A percentile compares a stretch with the other conserved stretches of the same genome.
phyloP scores from a whole-genome alignment of 1,140 invertebrate genomes.

The Macrobrachium rosenbergii region DNA sequence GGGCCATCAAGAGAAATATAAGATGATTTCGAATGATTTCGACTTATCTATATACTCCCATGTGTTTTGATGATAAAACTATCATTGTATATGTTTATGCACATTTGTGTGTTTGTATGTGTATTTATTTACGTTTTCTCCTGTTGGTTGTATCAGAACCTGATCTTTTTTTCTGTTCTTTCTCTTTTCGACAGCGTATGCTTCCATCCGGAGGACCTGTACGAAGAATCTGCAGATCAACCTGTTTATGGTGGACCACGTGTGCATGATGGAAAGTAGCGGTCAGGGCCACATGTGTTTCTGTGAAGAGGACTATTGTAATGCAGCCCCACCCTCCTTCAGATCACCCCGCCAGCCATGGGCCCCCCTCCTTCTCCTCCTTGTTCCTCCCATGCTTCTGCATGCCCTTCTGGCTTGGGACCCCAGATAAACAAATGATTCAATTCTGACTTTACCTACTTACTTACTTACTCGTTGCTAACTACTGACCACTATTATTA shows the following conservation, averaged over 20 bases:
- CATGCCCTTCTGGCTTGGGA: not conserved
- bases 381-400: not conserved
- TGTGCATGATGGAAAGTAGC: slow-evolving; percentile 98
- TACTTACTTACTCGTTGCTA: no score
- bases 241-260: slow-evolving; percentile 97
- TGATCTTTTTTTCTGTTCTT: not conserved
- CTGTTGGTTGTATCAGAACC: no score
- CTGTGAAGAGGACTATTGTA: slow-evolving; percentile 97
- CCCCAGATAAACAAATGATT: no score
- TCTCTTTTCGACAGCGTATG: slow-evolving; percentile 80
- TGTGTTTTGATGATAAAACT: slow-evolving; percentile 4
- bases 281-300: slow-evolving; percentile 97
- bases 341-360: slow-evolving; percentile 24
- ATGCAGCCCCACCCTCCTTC: slow-evolving; percentile 73
- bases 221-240: slow-evolving; percentile 94
- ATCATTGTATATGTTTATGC: slow-evolving; percentile 7
- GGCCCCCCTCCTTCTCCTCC: slow-evolving; percentile 16
- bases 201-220: slow-evolving; percentile 89
- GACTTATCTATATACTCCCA: no score
- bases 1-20: no score
- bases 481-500: no score
- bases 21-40: no score
- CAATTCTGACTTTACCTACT: no score
- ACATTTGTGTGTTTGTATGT: slow-evolving; percentile 30
- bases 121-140: not conserved